Base-by-base conservation (phyloP, 2,888 invertebrate genomes). In the Xestia xanthographa region DNA sequence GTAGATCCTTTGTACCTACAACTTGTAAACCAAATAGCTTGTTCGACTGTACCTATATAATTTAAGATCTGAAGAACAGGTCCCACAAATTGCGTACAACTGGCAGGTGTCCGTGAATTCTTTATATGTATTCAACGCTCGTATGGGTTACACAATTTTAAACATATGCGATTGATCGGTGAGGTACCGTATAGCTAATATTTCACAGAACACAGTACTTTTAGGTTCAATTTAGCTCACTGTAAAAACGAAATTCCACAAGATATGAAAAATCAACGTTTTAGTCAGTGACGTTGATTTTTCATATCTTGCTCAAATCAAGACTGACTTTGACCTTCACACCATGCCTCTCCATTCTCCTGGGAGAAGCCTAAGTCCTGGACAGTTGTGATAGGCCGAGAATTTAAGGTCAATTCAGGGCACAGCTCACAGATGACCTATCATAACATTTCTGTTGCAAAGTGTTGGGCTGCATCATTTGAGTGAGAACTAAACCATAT, bases 361-460 rank as follows among this genome's bases (percentile, higher is more conserved):
- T 29, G 29, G 22, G 38, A 29, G 20, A 14, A 41, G 20, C 20
- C 5, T 17, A n/a, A 45, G n/a, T 66, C 17, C 29, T 45, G 22
- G 2, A 48, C 11, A 26, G 1, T 14, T 48, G n/a, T 41, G 29
- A 77, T 56, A 29, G 6, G 14, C 20, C 38, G 22, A 48, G 26
- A 48, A n/a, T 20, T 20, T 5, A 45, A 45, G n/a, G 11, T 38
- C 41, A 77, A 22, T 22, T 58, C 26, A 50, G 43, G 29, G 38
- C 38, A 38, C 50, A 70, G 20, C 12, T 29, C 38, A 38, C 50
- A 70, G 20, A 14, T 29, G 22, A 17, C 50, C 41, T 56, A 17
- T 41, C 12, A 29, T 34, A 79, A 79, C 53, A 63, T 34, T 2
- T 62, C 62, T 41, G 34, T 53, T 45, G 34, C 58, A 41, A 5